These are phyloP conservation scores for Steinernema khuongi DNA, from an alignment of 1,140 invertebrate species.

Conservation along the genomic window DNA sequence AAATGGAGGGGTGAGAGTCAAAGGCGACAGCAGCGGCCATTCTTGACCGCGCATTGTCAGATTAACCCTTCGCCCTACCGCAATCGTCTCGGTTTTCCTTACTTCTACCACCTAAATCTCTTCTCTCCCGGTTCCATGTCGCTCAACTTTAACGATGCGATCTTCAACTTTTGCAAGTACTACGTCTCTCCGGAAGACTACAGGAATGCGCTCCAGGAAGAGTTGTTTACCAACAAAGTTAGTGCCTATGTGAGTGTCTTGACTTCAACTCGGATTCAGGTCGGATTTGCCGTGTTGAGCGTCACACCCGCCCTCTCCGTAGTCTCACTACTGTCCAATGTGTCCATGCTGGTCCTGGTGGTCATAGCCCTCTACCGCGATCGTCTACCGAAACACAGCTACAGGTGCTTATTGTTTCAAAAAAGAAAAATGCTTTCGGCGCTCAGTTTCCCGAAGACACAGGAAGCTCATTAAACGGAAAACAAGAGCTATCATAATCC, in stretches of 20 bases:
- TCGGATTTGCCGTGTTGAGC: neutral
- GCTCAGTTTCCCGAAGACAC: too few species aligned
- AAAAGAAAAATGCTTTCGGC: neutral
- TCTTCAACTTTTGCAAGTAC: neutral
- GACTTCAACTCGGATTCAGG: neutral
- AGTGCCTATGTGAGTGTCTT: neutral
- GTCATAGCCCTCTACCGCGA: neutral
- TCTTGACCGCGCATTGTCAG: conserved; percentile 10
- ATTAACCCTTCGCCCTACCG: neutral
- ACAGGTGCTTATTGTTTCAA: neutral
- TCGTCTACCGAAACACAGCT: neutral
- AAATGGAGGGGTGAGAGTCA: neutral
- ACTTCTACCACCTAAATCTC: neutral
- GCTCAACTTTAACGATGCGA: neutral
- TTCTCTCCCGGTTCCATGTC: neutral
- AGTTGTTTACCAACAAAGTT: neutral
- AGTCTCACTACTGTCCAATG: neutral
- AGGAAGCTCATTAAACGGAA: too few species aligned
- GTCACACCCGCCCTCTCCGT: neutral
- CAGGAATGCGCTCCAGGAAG: neutral
- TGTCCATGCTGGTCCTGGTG: neutral
- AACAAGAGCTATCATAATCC: too few species aligned
- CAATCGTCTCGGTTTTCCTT: neutral
- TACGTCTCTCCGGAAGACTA: neutral
- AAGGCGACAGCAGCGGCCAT: conserved; percentile 10